Conservation (phyloP, 1,140 invertebrate genomes). For the Phenacoccus solenopsis region DNA sequence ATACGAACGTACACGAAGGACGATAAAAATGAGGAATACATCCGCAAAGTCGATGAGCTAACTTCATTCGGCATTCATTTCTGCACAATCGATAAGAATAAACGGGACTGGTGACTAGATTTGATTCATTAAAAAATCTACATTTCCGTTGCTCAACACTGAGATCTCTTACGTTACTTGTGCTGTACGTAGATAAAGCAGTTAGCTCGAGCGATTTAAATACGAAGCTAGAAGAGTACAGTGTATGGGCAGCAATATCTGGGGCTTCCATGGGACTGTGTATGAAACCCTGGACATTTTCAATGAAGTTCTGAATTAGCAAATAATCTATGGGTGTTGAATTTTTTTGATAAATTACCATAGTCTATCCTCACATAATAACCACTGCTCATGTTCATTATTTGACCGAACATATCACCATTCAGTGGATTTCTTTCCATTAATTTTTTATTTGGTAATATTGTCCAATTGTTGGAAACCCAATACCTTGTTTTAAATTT, state of each 20-base stretch:
- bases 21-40: conserved; percentile 52
- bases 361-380: conserved; percentile 40
- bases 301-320: not conserved
- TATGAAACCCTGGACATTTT: conserved; percentile 38
- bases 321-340: no score
- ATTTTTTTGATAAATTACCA: no score
- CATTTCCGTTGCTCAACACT: conserved; percentile 47
- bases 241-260: conserved; percentile 40
- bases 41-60: conserved; percentile 42
- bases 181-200: conserved; percentile 34
- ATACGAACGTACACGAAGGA: conserved; percentile 21
- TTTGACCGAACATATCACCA: conserved; percentile 52
- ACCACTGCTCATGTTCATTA: conserved; percentile 49
- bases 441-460: conserved; percentile 23
- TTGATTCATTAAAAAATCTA: conserved; percentile 45
- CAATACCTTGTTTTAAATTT: no score
- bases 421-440: conserved; percentile 52
- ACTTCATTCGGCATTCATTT: conserved; percentile 46
- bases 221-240: conserved; percentile 36
- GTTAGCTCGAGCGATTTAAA: conserved; percentile 33
- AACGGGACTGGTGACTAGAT: conserved; percentile 44
- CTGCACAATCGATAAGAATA: conserved; percentile 51
- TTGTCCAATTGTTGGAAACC: conserved; percentile 27
- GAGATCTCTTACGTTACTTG: conserved; percentile 33
- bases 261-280: conserved; percentile 43